These are phyloP conservation scores for Leguminivora glycinivorella DNA, from an alignment of 1,140 invertebrate genomes.

Conservation along the genomic window DNA sequence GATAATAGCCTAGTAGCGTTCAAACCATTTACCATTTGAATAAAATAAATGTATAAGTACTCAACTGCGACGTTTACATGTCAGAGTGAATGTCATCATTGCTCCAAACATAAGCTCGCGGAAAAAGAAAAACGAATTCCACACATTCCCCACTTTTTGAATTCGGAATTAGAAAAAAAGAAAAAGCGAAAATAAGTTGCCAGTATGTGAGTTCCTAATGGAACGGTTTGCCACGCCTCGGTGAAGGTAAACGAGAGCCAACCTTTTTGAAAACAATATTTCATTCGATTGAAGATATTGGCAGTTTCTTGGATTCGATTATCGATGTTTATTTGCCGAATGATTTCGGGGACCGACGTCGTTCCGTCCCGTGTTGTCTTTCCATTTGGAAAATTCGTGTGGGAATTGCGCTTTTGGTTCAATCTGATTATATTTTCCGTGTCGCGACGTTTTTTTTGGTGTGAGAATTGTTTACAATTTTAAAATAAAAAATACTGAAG, in stretches of 20 bases:
- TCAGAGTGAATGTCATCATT: conserved; percentile 13
- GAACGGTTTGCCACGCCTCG: conserved; percentile 10
- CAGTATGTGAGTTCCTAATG: conserved; percentile 19
- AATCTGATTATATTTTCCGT: background rate
- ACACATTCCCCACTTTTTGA: conserved; percentile 7
- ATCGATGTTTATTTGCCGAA: conserved; percentile 23
- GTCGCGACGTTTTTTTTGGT: background rate
- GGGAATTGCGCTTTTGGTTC: conserved; percentile 15
- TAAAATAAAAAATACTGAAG: too few relatives aligned
- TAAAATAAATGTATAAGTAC: background rate
- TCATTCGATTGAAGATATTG: conserved; percentile 25
- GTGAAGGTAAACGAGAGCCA: conserved; percentile 18
- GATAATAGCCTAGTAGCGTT: too few relatives aligned
- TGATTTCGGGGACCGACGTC: conserved; percentile 20
- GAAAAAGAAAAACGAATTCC: conserved; percentile 10
- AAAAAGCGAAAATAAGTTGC: conserved; percentile 14
- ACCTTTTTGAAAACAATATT: conserved; percentile 27
- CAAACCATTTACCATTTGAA: background rate
- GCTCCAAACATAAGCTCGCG: background rate
- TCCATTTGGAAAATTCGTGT: conserved; percentile 27
- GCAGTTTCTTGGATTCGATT: conserved; percentile 25
- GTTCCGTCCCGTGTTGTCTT: conserved; percentile 13
- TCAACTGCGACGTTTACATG: background rate
- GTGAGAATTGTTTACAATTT: too few relatives aligned
- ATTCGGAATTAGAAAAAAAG: conserved; percentile 22